These are phyloP conservation scores for Drosophila oshimai DNA, from an alignment of 1,140 invertebrate species.

Conservation along the genomic window DNA sequence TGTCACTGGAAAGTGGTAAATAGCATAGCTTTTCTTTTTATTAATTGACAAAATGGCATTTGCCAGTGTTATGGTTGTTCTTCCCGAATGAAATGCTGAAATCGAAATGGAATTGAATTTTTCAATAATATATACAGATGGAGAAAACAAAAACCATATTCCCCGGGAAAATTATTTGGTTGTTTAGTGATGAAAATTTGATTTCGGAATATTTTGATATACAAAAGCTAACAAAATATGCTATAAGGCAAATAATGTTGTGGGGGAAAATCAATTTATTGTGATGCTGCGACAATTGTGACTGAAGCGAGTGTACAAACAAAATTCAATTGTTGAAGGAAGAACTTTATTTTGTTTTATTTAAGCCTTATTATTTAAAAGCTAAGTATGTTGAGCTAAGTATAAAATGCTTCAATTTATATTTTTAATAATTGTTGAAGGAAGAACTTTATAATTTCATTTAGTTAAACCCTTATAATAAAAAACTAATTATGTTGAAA, in stretches of 20 bases:
- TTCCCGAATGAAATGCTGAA: neutral
- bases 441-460: no score
- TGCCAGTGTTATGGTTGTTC: neutral
- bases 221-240: neutral
- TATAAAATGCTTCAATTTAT: no score
- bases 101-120: slow-evolving; percentile 11
- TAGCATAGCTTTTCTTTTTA: slow-evolving; percentile 13
- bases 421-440: no score
- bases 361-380: no score
- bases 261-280: slow-evolving; percentile 24
- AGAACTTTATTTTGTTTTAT: no score
- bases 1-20: neutral
- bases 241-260: slow-evolving; percentile 20
- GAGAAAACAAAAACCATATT: neutral
- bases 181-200: slow-evolving; percentile 16
- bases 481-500: no score
- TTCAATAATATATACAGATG: neutral
- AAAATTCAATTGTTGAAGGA: no score
- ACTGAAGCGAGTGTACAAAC: slow-evolving; percentile 9
- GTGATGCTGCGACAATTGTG: slow-evolving; percentile 12
- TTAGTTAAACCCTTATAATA: no score
- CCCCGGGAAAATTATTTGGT: slow-evolving; percentile 20
- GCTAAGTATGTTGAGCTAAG: no score
- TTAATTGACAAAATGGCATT: slow-evolving; percentile 21
- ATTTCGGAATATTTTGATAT: slow-evolving; percentile 19